Percentiles rank a stretch among this genome's conserved stretches.
phyloP scores from a whole-genome alignment of 2,113 vertebrate genomes.

The Oreotragus oreotragus region DNA sequence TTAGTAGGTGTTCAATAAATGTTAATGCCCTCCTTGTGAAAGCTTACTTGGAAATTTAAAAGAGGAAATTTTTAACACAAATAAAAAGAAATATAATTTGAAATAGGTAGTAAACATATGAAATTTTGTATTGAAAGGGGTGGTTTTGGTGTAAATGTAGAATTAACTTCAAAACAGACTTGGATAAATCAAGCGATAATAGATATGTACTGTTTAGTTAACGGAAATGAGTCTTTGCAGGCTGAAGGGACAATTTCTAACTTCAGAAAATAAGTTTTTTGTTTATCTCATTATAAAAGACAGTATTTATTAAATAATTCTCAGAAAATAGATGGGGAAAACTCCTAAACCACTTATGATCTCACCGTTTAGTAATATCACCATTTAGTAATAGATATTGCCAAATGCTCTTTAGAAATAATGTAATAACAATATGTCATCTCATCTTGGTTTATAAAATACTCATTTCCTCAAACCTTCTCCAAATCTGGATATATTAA shows the following conservation, averaged over 20 bases:
- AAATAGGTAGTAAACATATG: slow-evolving; percentile 10
- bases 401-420: neutral
- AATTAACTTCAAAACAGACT: neutral
- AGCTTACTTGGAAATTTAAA: slow-evolving; percentile 52
- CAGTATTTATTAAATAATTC: slow-evolving; percentile 40
- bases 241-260: neutral
- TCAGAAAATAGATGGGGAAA: neutral
- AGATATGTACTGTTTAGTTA: neutral
- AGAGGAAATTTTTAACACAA: slow-evolving; percentile 21
- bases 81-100: slow-evolving; percentile 39
- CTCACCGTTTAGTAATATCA: neutral
- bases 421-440: neutral
- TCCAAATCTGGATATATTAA: neutral
- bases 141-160: neutral
- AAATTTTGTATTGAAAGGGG: neutral
- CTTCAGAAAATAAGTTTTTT: slow-evolving; percentile 23
- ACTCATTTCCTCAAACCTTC: neutral
- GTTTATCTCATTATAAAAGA: slow-evolving; percentile 23
- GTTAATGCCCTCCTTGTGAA: slow-evolving; percentile 54
- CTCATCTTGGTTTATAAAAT: neutral
- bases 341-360: neutral
- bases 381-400: neutral
- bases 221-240: neutral
- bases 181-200: neutral
- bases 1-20: slow-evolving; percentile 75